Percentiles rank a stretch among this genome's conserved stretches.
Conservation (phyloP, 2,888 invertebrate genomes). For the Formica aserva region DNA sequence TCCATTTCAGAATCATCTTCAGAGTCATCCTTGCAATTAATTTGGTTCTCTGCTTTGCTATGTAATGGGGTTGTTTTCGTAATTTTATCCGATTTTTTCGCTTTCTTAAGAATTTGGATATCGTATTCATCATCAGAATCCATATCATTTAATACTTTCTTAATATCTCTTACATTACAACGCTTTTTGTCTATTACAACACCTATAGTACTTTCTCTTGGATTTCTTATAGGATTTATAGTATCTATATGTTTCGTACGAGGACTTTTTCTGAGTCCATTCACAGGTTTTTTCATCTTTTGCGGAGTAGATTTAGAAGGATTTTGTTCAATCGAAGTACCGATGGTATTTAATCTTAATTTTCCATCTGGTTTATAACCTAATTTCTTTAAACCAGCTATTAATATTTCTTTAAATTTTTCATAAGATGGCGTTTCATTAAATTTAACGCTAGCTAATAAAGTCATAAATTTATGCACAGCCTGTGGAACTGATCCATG, state of each 20-base stretch:
- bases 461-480: slow-evolving; percentile 87
- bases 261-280: slow-evolving; percentile 60
- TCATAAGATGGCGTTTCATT: slow-evolving; percentile 92
- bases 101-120: slow-evolving; percentile 80
- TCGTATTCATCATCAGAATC: slow-evolving; percentile 82
- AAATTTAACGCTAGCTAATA: slow-evolving; percentile 90
- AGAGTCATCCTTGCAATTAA: slow-evolving; percentile 15
- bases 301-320: slow-evolving; percentile 43
- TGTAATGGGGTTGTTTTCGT: slow-evolving; percentile 19
- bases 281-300: slow-evolving; percentile 47
- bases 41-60: slow-evolving; percentile 61
- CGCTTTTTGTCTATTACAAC: slow-evolving; percentile 80
- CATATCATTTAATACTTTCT: slow-evolving; percentile 75
- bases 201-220: slow-evolving; percentile 79
- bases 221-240: slow-evolving; percentile 51
- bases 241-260: slow-evolving; percentile 36
- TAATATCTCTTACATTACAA: slow-evolving; percentile 75
- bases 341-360: slow-evolving; percentile 87
- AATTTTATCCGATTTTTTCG: slow-evolving; percentile 55
- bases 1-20: slow-evolving; percentile 6
- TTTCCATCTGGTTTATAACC: slow-evolving; percentile 88
- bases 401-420: slow-evolving; percentile 90
- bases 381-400: slow-evolving; percentile 88
- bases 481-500: slow-evolving; percentile 82
- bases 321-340: background rate